Percentiles rank a stretch among this genome's conserved stretches.
Conservation (phyloP, 2,113 vertebrate genomes). For the Microcebus griseorufus region DNA sequence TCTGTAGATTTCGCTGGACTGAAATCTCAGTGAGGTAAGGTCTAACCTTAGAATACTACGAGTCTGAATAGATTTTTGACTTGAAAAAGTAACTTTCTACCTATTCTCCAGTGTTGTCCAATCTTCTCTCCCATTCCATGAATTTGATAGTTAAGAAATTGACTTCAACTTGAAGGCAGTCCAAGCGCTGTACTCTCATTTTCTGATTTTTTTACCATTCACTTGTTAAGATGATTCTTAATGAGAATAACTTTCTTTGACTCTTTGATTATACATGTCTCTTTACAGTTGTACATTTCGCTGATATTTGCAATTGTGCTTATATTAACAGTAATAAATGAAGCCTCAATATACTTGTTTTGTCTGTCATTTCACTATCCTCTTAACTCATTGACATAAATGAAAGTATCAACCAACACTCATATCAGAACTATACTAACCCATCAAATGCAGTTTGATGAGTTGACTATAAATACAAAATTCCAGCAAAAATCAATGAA, state of each 20-base stretch:
- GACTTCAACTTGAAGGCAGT: conserved; percentile 18
- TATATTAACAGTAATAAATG: not conserved
- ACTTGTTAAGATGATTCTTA: not conserved
- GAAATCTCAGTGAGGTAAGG: not conserved
- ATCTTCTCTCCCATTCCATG: not conserved
- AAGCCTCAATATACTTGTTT: not conserved
- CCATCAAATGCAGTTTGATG: not conserved
- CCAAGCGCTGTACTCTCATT: not conserved
- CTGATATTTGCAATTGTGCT: not conserved
- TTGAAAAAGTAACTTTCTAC: not conserved
- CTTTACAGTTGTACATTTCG: not conserved
- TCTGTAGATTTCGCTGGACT: not conserved
- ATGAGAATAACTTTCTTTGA: not conserved
- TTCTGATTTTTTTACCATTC: not conserved
- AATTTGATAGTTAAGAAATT: not conserved
- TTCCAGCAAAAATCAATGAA: not conserved
- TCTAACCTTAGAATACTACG: not conserved
- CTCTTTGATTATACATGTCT: not conserved
- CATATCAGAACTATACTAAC: not conserved
- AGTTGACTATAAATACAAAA: not conserved
- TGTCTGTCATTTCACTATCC: not conserved
- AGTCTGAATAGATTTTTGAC: conserved; percentile 13
- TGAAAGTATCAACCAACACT: not conserved
- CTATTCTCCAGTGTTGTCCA: not conserved
- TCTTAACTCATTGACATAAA: not conserved